These are phyloP conservation scores for Periophthalmodon schlosseri DNA, from an alignment of 2,113 vertebrate species.

Conservation along the genomic window DNA sequence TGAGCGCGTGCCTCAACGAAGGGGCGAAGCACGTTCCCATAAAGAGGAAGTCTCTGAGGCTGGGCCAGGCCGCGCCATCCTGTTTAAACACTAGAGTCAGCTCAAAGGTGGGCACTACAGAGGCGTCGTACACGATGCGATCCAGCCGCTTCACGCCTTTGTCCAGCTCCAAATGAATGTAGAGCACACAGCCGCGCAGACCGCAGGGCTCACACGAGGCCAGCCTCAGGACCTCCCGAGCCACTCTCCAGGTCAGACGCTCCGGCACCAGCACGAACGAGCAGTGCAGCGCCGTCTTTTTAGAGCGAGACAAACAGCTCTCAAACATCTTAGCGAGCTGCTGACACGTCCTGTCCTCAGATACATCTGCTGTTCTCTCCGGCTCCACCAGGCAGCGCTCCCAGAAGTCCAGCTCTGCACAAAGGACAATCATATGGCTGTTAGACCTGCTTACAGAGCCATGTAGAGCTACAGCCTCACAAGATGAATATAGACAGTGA, in stretches of 20 bases:
- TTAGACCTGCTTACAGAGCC: background rate
- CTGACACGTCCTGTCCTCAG: constrained; percentile 79
- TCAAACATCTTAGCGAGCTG: constrained; percentile 83
- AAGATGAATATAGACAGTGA: too few species aligned
- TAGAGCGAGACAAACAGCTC: constrained; percentile 83
- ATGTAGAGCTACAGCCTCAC: too few species aligned
- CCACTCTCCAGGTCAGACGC: constrained; percentile 80
- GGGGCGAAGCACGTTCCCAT: constrained; percentile 80
- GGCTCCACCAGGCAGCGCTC: constrained; percentile 78
- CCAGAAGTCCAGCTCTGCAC: constrained; percentile 83
- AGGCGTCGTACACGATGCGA: constrained; percentile 80
- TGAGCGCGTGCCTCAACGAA: constrained; percentile 75
- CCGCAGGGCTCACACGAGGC: constrained; percentile 85
- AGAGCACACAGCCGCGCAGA: constrained; percentile 82
- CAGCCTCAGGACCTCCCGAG: constrained; percentile 80
- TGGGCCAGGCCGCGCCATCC: constrained; percentile 81
- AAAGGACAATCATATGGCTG: background rate
- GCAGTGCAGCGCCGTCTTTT: constrained; percentile 83
- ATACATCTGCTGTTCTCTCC: constrained; percentile 69
- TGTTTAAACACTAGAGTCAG: constrained; percentile 88
- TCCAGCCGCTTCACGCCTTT: constrained; percentile 82
- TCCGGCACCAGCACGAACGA: constrained; percentile 85
- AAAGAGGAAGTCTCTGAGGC: constrained; percentile 82
- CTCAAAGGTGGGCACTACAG: constrained; percentile 87
- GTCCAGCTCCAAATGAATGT: constrained; percentile 83